Conservation (phyloP, 2,797 vertebrate genomes). For the Chrosomus eos region DNA sequence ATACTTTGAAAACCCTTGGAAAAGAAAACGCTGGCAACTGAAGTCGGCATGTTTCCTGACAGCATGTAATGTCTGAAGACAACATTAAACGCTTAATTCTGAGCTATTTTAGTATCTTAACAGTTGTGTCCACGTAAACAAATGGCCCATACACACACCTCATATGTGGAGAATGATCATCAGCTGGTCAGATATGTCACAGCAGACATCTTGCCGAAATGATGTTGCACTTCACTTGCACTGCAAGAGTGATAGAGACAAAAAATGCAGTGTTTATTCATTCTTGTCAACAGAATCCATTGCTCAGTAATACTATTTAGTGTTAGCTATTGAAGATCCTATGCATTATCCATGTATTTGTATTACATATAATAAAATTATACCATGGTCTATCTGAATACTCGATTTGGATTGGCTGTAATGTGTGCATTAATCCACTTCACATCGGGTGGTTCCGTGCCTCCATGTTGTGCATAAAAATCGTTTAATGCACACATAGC, state of each 20-base stretch:
- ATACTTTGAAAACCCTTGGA: not conserved
- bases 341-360: not conserved
- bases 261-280: constrained; percentile 1
- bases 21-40: not conserved
- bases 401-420: not conserved
- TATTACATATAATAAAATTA: not conserved
- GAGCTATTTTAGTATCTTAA: constrained; percentile 23
- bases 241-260: not conserved
- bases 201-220: not conserved
- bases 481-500: not conserved
- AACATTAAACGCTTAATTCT: not conserved
- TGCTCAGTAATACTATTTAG: not conserved
- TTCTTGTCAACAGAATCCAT: constrained; percentile 11
- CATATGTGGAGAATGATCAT: constrained; percentile 10
- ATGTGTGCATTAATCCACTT: not conserved
- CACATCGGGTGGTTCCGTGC: not conserved
- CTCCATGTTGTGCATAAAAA: not conserved
- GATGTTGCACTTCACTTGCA: not conserved
- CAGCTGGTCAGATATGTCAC: constrained; percentile 27
- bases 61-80: constrained; percentile 2
- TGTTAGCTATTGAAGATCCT: not conserved
- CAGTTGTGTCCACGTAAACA: constrained; percentile 34
- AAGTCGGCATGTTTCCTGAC: constrained; percentile 1
- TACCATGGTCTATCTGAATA: not conserved
- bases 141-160: constrained; percentile 8